Percentiles rank a stretch among this genome's conserved stretches.
Conservation (phyloP, 2,888 invertebrate genomes). For the Ichneumoninae sp. region DNA sequence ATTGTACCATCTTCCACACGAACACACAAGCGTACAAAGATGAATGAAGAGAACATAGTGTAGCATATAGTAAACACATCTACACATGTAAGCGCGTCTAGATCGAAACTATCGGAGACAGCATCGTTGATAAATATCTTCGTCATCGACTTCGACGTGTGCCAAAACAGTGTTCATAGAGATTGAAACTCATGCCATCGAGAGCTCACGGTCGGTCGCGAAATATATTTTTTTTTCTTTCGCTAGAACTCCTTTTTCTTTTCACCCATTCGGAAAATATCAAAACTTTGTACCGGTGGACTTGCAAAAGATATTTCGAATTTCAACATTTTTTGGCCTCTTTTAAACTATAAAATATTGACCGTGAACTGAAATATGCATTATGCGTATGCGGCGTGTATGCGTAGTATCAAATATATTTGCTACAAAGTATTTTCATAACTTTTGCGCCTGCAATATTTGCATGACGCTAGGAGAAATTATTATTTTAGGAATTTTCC, state of each 20-base stretch:
- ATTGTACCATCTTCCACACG: conserved; percentile 65
- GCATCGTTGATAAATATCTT: conserved; percentile 31
- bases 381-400: no score
- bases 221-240: neutral
- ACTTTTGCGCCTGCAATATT: neutral
- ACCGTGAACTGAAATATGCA: no score
- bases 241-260: neutral
- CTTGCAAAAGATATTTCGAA: no score
- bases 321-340: no score
- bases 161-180: neutral
- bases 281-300: no score
- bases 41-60: conserved; percentile 6
- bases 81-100: neutral
- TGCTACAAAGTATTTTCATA: neutral
- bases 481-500: neutral
- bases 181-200: neutral
- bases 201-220: neutral
- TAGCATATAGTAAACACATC: neutral
- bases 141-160: conserved; percentile 1
- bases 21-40: conserved; percentile 19
- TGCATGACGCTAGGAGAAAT: neutral
- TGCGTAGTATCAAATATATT: neutral
- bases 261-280: neutral
- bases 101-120: conserved; percentile 6
- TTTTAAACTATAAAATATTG: no score